Evolutionary conservation across 2,113 vertebrate genomes (phyloP).

Genomic region (Chamaea fasciata): DNA sequence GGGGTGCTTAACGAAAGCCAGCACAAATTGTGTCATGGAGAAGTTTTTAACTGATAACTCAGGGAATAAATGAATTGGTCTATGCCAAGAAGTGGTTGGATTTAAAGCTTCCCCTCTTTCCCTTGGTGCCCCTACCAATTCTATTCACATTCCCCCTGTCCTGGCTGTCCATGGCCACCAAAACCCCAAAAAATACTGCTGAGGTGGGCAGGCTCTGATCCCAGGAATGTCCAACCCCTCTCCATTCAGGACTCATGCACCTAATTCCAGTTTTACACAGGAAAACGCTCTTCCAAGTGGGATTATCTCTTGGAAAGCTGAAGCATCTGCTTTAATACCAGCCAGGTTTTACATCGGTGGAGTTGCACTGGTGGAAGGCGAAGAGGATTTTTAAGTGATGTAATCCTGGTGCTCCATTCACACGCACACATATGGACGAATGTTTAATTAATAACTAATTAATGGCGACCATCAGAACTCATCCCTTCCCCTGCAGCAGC

Average conservation of each 20-base stretch:
- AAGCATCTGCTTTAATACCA: not conserved
- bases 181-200: not conserved
- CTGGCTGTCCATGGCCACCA: not conserved
- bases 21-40: not conserved
- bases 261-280: not conserved
- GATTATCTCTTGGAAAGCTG: not conserved
- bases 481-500: not conserved
- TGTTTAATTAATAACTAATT: not conserved
- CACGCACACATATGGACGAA: too few species aligned
- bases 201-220: not conserved
- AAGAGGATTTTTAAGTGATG: not conserved
- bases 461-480: not conserved
- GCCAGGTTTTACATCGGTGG: not conserved
- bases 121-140: not conserved
- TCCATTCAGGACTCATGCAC: not conserved
- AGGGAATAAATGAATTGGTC: not conserved
- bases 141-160: not conserved
- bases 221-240: not conserved
- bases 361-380: not conserved
- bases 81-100: not conserved
- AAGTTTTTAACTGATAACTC: not conserved
- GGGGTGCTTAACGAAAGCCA: not conserved
- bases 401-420: not conserved
- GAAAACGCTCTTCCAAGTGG: not conserved
- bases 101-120: not conserved